Base-by-base conservation (phyloP, 2,113 vertebrate species). In the Laticauda colubrina region DNA sequence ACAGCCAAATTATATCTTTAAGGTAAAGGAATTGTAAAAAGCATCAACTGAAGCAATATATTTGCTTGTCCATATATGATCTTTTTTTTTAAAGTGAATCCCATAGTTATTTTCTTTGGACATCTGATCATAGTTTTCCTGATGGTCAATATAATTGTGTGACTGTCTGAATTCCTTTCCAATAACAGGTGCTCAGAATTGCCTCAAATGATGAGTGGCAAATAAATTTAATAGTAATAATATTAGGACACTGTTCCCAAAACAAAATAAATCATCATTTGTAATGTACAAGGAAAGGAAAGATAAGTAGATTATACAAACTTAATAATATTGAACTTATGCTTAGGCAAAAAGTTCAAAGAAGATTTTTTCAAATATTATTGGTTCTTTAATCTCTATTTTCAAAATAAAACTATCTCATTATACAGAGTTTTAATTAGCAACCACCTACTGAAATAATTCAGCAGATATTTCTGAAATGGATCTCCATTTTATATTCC, bases 391-490 rank as follows among this genome's bases (percentile, higher is more conserved):
- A 51, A 91, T 57, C 57, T 92, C 29, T 75, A 81, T 43, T 1
- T 23, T 87, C 24, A 3, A 8, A 53, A 43, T 48, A 0, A 1
- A 45, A 61, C 45, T 85, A n/a, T 87, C 24, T 29, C 34, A n/a
- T 91, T 34, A 53, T 53, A 48, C 43, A 51, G 96, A 96, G 90
- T 97, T 97, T 3, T 92, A 9, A 34, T 1, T 93, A 93, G 34
- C n/a, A 54, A 92, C 23, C 1, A 45, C 4, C n/a, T 8, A 51
- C 15, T 11, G 43, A 24, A 90, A 53, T 39, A 87, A 85, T 91
- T 11, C 54, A 48, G 3, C 5, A 29, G 15, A 48, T 39, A 2
- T 23, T 12, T 61, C 56, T 20, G 69, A 45, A 7, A 24, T 14
- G 39, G 26, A 64, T 48, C 0, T 0, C 1, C 0, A 12, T 3